Percentiles rank a stretch among this genome's conserved stretches.
These are phyloP conservation scores for Penelope pileata DNA, from an alignment of 2,113 vertebrate species.

Conservation along the genomic window DNA sequence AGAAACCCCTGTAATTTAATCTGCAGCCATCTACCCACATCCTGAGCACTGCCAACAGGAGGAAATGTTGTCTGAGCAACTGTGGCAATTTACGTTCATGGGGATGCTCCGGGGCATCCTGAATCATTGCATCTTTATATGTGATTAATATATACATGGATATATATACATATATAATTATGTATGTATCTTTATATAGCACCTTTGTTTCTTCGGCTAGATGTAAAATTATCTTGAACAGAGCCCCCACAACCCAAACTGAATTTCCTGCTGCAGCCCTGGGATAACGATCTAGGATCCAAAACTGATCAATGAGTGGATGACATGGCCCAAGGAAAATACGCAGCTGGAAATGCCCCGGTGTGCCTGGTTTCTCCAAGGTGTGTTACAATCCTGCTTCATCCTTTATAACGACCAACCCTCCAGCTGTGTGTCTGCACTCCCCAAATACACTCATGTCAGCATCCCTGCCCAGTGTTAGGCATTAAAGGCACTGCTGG, in stretches of 20 bases:
- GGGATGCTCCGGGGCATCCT: not conserved
- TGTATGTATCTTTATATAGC: accelerated
- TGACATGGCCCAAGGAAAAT: not conserved
- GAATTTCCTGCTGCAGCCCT: not conserved
- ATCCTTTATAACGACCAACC: not conserved
- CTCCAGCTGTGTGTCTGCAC: not conserved
- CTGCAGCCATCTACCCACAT: not conserved
- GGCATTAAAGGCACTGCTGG: constrained; percentile 55
- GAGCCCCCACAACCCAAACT: not conserved
- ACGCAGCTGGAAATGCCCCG: not conserved
- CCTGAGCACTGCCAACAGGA: not conserved
- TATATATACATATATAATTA: too few relatives aligned
- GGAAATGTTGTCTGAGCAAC: not conserved
- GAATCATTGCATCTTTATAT: not conserved
- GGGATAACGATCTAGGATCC: not conserved
- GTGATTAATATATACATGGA: not conserved
- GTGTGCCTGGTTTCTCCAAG: not conserved
- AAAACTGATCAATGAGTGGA: not conserved
- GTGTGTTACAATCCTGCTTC: not conserved
- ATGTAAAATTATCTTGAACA: not conserved
- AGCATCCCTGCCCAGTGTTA: not conserved
- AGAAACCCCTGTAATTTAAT: not conserved
- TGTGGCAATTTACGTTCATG: not conserved
- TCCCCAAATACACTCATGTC: not conserved
- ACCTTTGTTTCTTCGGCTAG: not conserved